Conservation (phyloP, 2,797 vertebrate genomes). For the Bradypus variegatus region DNA sequence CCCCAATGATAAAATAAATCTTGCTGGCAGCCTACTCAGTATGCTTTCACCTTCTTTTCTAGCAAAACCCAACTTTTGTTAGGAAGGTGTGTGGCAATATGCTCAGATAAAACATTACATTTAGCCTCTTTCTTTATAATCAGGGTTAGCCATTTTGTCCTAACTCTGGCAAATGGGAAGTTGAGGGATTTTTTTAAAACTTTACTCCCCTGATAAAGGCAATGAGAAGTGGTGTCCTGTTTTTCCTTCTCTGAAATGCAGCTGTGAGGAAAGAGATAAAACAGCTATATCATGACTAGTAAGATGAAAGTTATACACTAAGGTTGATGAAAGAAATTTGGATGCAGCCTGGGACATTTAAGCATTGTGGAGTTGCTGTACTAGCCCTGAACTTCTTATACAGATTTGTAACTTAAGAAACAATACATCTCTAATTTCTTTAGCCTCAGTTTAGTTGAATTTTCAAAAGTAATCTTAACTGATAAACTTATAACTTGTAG, state of each 20-base stretch:
- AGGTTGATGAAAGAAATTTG: background rate
- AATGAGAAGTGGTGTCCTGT: background rate
- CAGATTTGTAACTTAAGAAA: slow-evolving; percentile 3
- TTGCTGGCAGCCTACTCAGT: background rate
- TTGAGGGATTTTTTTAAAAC: background rate
- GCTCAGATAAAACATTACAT: background rate
- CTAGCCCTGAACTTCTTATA: background rate
- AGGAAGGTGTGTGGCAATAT: background rate
- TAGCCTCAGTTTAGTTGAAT: background rate
- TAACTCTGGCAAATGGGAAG: background rate
- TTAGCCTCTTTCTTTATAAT: background rate
- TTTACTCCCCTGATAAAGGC: background rate
- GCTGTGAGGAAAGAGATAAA: background rate
- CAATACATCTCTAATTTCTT: background rate
- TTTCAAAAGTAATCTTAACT: background rate
- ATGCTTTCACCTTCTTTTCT: background rate
- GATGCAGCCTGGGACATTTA: background rate
- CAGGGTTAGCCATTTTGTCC: background rate
- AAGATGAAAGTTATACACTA: background rate
- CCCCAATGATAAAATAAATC: background rate
- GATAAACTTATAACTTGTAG: background rate
- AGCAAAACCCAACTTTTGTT: background rate
- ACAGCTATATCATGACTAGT: background rate
- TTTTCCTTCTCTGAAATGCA: background rate
- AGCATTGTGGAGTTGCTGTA: background rate